Conservation (phyloP, 2,113 vertebrate species). For the Saccopteryx leptura region DNA sequence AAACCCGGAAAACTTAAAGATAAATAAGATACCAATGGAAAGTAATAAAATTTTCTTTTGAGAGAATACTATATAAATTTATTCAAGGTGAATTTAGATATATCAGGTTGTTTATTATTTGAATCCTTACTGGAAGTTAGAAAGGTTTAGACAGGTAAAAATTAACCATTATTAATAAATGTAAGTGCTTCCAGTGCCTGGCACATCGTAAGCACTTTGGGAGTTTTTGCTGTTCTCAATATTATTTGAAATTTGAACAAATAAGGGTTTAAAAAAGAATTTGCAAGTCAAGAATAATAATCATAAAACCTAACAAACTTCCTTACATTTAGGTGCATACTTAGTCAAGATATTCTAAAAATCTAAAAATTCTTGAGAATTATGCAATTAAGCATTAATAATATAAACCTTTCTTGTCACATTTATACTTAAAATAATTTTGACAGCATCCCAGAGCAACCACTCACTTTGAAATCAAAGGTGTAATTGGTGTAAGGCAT, state of each 20-base stretch:
- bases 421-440: conserved; percentile 49
- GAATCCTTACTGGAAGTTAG: conserved; percentile 4
- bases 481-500: conserved; percentile 99
- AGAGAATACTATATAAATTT: conserved; percentile 10
- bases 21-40: not conserved
- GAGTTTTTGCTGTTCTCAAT: not conserved
- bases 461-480: conserved; percentile 98
- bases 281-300: conserved; percentile 10
- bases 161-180: conserved; percentile 7
- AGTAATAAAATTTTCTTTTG: not conserved
- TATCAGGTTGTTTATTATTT: not conserved
- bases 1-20: not conserved
- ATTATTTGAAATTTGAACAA: conserved; percentile 62
- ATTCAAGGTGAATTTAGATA: conserved; percentile 28
- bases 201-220: not conserved
- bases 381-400: conserved; percentile 7
- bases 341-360: conserved; percentile 32
- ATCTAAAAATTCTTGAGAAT: conserved; percentile 11
- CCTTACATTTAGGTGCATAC: not conserved
- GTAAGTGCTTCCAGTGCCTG: not conserved
- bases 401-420: not conserved
- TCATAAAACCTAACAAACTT: conserved; percentile 56
- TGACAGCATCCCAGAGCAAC: not conserved
- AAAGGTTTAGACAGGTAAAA: not conserved
- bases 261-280: conserved; percentile 28